phyloP scores from a whole-genome alignment of 2,797 vertebrate genomes.

The Phoeniculus purpureus region DNA sequence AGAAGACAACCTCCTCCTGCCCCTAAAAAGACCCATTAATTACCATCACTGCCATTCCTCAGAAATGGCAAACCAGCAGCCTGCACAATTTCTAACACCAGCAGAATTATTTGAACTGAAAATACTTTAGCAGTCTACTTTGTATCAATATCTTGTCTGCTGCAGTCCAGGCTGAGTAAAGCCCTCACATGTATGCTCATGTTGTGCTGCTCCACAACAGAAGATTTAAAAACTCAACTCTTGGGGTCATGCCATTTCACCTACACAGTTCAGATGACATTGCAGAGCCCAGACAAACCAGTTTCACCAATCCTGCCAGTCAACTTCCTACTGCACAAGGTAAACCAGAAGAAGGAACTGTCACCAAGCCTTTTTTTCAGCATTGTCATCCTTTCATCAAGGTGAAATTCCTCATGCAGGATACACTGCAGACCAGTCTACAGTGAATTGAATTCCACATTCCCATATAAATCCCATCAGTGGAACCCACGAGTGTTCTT shows the following conservation, averaged over 20 bases:
- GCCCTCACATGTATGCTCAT: neutral
- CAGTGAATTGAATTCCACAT: neutral
- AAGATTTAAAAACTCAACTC: conserved; percentile 3
- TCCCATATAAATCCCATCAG: neutral
- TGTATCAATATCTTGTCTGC: neutral
- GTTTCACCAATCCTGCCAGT: conserved; percentile 3
- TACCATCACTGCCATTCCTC: too few relatives aligned
- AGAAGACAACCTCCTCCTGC: neutral
- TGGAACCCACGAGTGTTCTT: neutral
- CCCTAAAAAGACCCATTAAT: neutral
- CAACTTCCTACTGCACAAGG: conserved; percentile 45
- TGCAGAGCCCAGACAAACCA: conserved; percentile 42
- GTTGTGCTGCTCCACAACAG: neutral
- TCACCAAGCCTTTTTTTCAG: neutral
- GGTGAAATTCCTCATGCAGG: neutral
- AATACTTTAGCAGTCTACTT: neutral
- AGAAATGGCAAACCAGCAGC: neutral
- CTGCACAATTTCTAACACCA: neutral
- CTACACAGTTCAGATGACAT: neutral
- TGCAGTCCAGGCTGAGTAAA: neutral
- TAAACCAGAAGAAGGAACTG: neutral
- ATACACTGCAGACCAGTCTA: neutral
- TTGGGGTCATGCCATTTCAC: conserved; percentile 19
- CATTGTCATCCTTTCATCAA: neutral
- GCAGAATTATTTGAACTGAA: neutral